A percentile compares a stretch with the other conserved stretches of the same genome.
These are phyloP conservation scores for Drosophila nigricruria DNA, from an alignment of 2,888 invertebrate genomes.

Conservation along the genomic window DNA sequence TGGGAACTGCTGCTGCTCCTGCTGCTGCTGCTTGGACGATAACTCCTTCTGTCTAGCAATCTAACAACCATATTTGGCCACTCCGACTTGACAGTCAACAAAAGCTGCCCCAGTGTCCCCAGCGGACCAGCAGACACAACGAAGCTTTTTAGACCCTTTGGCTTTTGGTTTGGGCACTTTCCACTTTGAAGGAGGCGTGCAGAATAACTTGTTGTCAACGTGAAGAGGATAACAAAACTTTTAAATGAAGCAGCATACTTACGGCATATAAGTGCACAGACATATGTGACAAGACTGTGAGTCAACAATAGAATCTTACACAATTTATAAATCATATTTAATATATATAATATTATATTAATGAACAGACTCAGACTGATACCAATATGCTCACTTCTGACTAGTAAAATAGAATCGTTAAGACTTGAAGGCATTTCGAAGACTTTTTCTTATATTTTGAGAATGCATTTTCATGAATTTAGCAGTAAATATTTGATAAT, in stretches of 20 bases:
- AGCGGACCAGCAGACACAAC: constrained; percentile 44
- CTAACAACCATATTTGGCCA: constrained; percentile 81
- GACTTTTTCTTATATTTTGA: not conserved
- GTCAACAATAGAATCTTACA: not conserved
- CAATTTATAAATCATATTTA: not conserved
- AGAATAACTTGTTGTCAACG: constrained; percentile 44
- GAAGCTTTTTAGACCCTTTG: constrained; percentile 30
- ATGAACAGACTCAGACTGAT: not conserved
- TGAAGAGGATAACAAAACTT: constrained; percentile 36
- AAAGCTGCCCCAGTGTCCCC: constrained; percentile 53
- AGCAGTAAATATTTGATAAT: no score
- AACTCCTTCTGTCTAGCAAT: constrained; percentile 54
- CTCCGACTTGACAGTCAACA: constrained; percentile 76
- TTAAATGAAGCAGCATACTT: constrained; percentile 6
- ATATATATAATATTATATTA: not conserved
- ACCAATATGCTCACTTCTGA: not conserved
- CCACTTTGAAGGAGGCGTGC: not conserved
- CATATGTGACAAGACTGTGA: not conserved
- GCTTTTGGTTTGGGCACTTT: constrained; percentile 6
- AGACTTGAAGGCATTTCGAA: no score
- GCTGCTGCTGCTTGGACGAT: constrained; percentile 2
- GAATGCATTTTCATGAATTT: no score
- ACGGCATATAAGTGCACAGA: not conserved
- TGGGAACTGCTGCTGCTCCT: constrained; percentile 4
- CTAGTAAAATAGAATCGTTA: no score